These are phyloP conservation scores for Marmota flaviventris DNA, from an alignment of 2,113 vertebrate genomes.

Conservation along the genomic window DNA sequence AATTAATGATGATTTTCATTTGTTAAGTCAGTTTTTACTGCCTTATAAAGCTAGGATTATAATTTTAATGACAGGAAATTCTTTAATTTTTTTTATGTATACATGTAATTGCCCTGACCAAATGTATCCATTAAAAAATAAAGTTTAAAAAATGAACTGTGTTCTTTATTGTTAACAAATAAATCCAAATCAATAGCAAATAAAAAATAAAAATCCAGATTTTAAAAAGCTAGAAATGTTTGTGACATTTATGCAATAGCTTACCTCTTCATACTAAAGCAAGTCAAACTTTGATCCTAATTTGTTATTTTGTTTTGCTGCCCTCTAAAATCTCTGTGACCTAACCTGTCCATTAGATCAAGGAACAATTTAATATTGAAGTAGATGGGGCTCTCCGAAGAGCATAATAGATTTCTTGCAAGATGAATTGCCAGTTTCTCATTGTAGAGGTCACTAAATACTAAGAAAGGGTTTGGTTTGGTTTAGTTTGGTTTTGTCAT, in stretches of 20 bases:
- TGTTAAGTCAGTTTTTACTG: conserved; percentile 38
- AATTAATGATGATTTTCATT: conserved; percentile 51
- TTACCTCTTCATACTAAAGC: conserved; percentile 2
- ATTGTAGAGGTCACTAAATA: neutral
- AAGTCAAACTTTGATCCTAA: neutral
- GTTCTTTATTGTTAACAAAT: conserved; percentile 20
- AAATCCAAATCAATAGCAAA: conserved; percentile 51
- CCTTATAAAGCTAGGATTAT: conserved; percentile 33
- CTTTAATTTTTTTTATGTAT: conserved; percentile 57
- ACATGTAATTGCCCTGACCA: neutral
- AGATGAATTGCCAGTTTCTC: neutral
- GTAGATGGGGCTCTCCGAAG: neutral
- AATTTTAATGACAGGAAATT: conserved; percentile 62
- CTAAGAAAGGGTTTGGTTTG: neutral
- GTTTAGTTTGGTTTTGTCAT: neutral
- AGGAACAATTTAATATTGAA: neutral
- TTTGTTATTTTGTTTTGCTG: neutral
- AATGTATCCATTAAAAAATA: neutral
- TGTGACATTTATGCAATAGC: neutral
- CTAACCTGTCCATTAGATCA: neutral
- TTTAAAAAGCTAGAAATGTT: neutral
- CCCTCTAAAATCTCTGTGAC: neutral
- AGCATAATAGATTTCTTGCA: neutral
- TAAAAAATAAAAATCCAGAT: neutral
- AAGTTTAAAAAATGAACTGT: neutral